Evolutionary conservation across 2,113 vertebrate species (phyloP).

Genomic region (Tachycineta bicolor): DNA sequence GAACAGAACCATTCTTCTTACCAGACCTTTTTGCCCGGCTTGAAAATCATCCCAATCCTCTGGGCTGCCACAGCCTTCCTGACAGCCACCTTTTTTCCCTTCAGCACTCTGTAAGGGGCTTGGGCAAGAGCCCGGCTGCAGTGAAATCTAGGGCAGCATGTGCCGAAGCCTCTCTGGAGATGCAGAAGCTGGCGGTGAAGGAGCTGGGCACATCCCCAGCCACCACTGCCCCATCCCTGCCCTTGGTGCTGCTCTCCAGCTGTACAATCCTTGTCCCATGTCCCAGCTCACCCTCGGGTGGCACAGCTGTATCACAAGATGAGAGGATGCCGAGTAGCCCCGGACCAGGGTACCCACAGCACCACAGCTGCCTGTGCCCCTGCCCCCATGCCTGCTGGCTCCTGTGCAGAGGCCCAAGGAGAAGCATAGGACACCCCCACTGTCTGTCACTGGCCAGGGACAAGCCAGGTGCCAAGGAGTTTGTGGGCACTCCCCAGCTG

Average conservation of each 20-base stretch:
- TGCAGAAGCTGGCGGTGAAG: not conserved
- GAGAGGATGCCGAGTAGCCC: not conserved
- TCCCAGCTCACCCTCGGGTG: fast-evolving
- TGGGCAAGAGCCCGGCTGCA: not conserved
- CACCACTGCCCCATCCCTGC: fast-evolving
- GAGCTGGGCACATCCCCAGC: not conserved
- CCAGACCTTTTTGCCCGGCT: not conserved
- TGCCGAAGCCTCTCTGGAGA: not conserved
- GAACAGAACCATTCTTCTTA: not conserved
- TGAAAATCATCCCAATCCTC: not conserved
- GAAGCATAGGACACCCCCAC: not conserved
- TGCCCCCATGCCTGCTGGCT: fast-evolving
- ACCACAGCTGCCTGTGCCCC: not conserved
- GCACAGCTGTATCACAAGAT: not conserved
- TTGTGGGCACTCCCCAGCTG: not conserved
- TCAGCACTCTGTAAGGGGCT: not conserved
- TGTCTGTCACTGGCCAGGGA: not conserved
- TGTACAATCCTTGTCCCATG: fast-evolving
- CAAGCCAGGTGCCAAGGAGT: not conserved
- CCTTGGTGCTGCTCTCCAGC: not conserved
- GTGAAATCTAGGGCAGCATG: not conserved
- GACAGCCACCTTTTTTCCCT: not conserved
- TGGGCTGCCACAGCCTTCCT: not conserved
- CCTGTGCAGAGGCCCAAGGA: not conserved
- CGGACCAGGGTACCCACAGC: not conserved